phyloP scores from a whole-genome alignment of 2,113 vertebrate species.

The Oophaga pumilio region DNA sequence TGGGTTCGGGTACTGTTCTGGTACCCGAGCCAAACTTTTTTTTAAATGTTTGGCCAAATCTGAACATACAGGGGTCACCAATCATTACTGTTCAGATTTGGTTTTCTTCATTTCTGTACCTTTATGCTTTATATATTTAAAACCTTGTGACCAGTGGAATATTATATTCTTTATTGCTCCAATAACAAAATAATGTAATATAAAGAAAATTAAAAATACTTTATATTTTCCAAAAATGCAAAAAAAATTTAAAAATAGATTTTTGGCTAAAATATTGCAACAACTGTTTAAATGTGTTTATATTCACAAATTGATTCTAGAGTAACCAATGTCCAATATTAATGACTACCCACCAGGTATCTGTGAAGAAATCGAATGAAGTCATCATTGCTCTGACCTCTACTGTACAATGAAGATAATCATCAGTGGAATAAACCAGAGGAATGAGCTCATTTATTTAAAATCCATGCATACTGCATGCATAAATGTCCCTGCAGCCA shows the following conservation, averaged over 20 bases:
- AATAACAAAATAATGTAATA: too few relatives aligned
- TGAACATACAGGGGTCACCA: too few relatives aligned
- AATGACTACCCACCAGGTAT: neutral
- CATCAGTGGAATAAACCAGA: conserved; percentile 4
- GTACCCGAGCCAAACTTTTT: too few relatives aligned
- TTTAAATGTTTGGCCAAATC: too few relatives aligned
- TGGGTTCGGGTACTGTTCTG: too few relatives aligned
- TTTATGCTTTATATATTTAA: too few relatives aligned
- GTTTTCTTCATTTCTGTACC: too few relatives aligned
- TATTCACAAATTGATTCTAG: neutral
- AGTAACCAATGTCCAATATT: neutral
- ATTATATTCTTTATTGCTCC: too few relatives aligned
- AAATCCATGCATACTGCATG: neutral
- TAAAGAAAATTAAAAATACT: too few relatives aligned
- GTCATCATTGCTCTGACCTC: neutral
- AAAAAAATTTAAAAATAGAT: neutral
- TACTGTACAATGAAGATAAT: neutral
- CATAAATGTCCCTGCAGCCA: neutral
- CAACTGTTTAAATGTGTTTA: neutral
- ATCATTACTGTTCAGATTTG: too few relatives aligned
- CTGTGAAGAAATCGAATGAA: neutral
- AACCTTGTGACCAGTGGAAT: too few relatives aligned
- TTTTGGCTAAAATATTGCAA: neutral
- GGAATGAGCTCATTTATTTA: neutral
- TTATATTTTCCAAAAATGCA: neutral